A percentile compares a stretch with the other conserved stretches of the same genome.
Evolutionary conservation across 2,888 invertebrate genomes (phyloP).

Genomic region (Dione vanillae): DNA sequence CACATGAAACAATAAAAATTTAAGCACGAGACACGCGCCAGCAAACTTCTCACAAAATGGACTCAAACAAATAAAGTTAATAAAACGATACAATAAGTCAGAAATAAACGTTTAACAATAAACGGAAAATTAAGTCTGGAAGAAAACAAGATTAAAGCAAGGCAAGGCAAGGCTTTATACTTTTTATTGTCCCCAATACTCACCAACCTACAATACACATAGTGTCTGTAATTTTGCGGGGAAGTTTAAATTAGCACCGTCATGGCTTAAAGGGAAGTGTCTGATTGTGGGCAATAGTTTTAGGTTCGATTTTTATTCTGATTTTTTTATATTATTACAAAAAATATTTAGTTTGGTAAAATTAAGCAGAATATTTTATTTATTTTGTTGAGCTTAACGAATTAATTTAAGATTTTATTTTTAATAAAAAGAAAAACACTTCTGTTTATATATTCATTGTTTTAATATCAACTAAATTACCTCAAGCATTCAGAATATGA

Average conservation of each 20-base stretch:
- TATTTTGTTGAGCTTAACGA: too few species aligned
- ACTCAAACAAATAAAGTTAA: conserved; percentile 65
- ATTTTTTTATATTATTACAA: not conserved
- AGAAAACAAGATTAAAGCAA: conserved; percentile 61
- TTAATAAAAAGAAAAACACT: too few species aligned
- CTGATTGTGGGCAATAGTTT: not conserved
- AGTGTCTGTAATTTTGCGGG: conserved; percentile 36
- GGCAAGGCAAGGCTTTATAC: conserved; percentile 56
- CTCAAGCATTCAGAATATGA: too few species aligned
- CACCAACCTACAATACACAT: conserved; percentile 48
- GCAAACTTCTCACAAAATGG: conserved; percentile 22
- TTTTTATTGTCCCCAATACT: conserved; percentile 48
- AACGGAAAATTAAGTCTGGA: conserved; percentile 61
- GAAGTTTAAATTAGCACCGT: conserved; percentile 2
- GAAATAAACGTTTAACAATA: conserved; percentile 56
- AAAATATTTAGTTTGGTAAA: too few species aligned
- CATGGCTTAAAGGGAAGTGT: not conserved
- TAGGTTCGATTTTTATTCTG: not conserved
- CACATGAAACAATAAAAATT: conserved; percentile 16
- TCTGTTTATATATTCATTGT: too few species aligned
- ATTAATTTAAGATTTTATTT: too few species aligned
- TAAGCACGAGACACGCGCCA: not conserved
- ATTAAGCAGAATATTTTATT: too few species aligned
- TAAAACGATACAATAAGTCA: conserved; percentile 79
- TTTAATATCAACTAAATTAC: too few species aligned